Base-by-base conservation (phyloP, 2,113 vertebrate genomes). In the Strix uralensis region DNA sequence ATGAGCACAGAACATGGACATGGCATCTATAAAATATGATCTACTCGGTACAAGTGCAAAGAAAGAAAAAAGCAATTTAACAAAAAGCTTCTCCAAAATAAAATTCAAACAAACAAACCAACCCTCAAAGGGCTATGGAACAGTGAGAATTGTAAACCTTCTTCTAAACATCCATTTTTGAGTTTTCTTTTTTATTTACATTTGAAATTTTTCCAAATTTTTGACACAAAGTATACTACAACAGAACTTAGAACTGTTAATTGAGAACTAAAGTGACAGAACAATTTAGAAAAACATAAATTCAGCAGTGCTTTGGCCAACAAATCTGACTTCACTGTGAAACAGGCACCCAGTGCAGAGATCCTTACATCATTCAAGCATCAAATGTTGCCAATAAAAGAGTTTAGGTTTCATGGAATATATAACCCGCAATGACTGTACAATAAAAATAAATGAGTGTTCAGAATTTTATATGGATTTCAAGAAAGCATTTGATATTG, bases 401-500 rank as follows among this genome's bases (percentile, higher is more conserved):
- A 79, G 38, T 86, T 90, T 74, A 94, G 47, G 59, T 20, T 92
- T n/a, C 70, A 84, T 7, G 21, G 74, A 63, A 94, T 94, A 89
- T 85, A 85, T 92, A 89, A 94, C 22, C 30, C 8, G 2, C 65
- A 94, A 93, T 58, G 69, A 94, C 44, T 72, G 44, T 29, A 72
- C 77, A 92, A 74, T 96, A 95, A 96, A 95, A 96, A 75, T 79
- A 92, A 89, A 91, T 25, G 77, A 88, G 47, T 61, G 62, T 65
- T 96, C 83, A 94, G 49, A 94, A 94, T 85, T 92, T 86, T 87
- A 85, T 87, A 72, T 72, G 54, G 36, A 91, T 96, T 88, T 92
- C 57, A 85, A 89, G 70, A 94, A 87, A 72, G 34, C 40, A 61
- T 84, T 87, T 89, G 36, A 88, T 84, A 92, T 52, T 81, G 22